Percentiles rank a stretch among this genome's conserved stretches.
phyloP scores from a whole-genome alignment of 64 coral and sea anemone species.

The Actinia equina region DNA sequence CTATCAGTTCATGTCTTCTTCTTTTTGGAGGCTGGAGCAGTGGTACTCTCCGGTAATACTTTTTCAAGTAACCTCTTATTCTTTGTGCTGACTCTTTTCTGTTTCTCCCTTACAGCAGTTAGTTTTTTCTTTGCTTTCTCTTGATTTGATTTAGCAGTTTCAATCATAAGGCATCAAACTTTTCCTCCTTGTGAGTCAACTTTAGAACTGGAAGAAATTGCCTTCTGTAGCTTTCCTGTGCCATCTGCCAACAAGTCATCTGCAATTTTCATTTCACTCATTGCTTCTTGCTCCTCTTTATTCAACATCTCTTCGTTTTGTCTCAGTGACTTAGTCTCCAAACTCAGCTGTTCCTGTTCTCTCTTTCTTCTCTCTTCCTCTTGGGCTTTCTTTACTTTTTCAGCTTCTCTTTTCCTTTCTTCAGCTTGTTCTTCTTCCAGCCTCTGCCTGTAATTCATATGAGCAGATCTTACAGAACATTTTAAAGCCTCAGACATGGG shows the following conservation, averaged over 20 bases:
- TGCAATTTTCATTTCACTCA: constrained; percentile 57
- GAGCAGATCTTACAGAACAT: constrained; percentile 28
- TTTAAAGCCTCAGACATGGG: constrained; percentile 23
- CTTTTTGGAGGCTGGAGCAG: constrained; percentile 18
- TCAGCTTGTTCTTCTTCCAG: constrained; percentile 57
- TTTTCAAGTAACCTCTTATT: constrained; percentile 39
- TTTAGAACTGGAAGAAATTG: constrained; percentile 35
- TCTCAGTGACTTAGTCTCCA: constrained; percentile 60
- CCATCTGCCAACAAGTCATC: constrained; percentile 66
- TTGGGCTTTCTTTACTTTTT: constrained; percentile 54
- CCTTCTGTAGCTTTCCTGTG: constrained; percentile 56
- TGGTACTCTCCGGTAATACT: constrained; percentile 4
- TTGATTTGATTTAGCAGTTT: constrained; percentile 53
- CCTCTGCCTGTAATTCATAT: constrained; percentile 10
- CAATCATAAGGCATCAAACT: constrained; percentile 44
- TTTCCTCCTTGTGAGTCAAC: constrained; percentile 58
- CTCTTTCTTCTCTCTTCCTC: constrained; percentile 51
- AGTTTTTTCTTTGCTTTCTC: constrained; percentile 49
- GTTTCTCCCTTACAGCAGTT: constrained; percentile 41
- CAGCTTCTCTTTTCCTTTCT: constrained; percentile 39
- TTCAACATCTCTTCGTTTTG: constrained; percentile 56
- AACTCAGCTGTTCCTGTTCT: constrained; percentile 60
- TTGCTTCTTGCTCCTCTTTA: constrained; percentile 66
- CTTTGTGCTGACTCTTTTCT: constrained; percentile 39
- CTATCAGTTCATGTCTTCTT: constrained; percentile 4